Conservation (phyloP, 2,797 vertebrate genomes). For the Cyprinella venusta region DNA sequence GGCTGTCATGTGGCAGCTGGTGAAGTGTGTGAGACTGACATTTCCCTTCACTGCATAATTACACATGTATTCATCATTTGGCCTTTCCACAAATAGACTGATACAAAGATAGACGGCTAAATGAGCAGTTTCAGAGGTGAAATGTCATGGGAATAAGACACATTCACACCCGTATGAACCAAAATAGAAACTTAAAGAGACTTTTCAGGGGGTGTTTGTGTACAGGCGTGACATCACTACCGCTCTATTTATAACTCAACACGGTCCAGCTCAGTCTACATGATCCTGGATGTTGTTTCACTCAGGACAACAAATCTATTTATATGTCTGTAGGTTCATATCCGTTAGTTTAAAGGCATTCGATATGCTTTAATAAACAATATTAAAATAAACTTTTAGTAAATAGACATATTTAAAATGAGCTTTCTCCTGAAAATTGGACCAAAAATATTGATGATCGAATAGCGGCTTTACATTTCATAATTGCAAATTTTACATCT, state of each 20-base stretch:
- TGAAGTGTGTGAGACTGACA: constrained; percentile 15
- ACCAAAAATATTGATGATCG: not conserved
- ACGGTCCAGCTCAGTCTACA: not conserved
- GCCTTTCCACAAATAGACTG: constrained; percentile 24
- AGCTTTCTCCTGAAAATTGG: not conserved
- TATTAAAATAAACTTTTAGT: not conserved
- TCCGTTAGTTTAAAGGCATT: not conserved
- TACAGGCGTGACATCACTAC: not conserved
- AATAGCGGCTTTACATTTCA: not conserved
- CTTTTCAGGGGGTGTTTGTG: not conserved
- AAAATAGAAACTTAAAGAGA: constrained; percentile 32
- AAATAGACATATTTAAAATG: not conserved
- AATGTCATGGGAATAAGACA: not conserved
- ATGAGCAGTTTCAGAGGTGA: constrained; percentile 12
- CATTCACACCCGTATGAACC: not conserved
- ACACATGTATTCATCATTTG: constrained; percentile 12
- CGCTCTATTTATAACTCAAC: constrained; percentile 30
- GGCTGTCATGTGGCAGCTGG: constrained; percentile 29
- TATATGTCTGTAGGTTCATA: not conserved
- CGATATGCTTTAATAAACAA: not conserved
- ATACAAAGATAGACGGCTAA: constrained; percentile 23
- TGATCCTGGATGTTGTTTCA: not conserved
- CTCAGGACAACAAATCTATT: not conserved
- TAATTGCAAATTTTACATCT: too few relatives aligned
- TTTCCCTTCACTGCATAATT: constrained; percentile 16